Conservation (phyloP, 2,113 vertebrate species). For the Gasterosteus aculeatus region DNA sequence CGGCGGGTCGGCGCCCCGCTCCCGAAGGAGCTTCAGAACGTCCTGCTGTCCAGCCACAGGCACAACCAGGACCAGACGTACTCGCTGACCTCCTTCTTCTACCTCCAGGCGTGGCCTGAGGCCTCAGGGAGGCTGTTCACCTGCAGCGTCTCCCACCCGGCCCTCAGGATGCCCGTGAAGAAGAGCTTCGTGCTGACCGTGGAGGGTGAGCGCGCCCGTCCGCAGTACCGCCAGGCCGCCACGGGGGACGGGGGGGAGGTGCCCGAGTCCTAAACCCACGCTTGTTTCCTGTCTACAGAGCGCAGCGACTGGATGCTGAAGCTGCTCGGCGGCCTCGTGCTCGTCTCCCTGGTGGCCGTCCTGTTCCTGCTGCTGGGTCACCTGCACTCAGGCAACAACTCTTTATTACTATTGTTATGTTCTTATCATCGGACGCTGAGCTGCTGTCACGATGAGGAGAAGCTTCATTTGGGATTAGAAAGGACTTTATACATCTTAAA, state of each 20-base stretch:
- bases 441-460: not conserved
- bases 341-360: conserved; percentile 36
- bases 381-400: conserved; percentile 46
- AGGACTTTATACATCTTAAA: not conserved
- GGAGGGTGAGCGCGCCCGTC: conserved; percentile 52
- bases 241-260: conserved; percentile 52
- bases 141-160: conserved; percentile 79
- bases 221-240: conserved; percentile 20
- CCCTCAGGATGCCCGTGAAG: conserved; percentile 74
- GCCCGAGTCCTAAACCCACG: not conserved
- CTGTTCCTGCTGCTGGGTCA: conserved; percentile 40
- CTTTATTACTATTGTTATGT: too few relatives aligned
- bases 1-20: conserved; percentile 50
- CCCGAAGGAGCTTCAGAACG: conserved; percentile 67
- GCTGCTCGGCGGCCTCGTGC: conserved; percentile 13
- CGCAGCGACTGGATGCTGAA: conserved; percentile 35
- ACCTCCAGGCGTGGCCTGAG: conserved; percentile 64
- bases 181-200: conserved; percentile 78
- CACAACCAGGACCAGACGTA: conserved; percentile 77
- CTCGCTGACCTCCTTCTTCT: conserved; percentile 79
- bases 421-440: not conserved
- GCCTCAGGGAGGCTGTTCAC: conserved; percentile 70
- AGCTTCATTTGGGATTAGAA: not conserved
- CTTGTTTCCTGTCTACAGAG: conserved; percentile 62
- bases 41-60: conserved; percentile 79